Evolutionary conservation across 2,113 vertebrate species (phyloP).

Genomic region (Ochotona curzoniae): DNA sequence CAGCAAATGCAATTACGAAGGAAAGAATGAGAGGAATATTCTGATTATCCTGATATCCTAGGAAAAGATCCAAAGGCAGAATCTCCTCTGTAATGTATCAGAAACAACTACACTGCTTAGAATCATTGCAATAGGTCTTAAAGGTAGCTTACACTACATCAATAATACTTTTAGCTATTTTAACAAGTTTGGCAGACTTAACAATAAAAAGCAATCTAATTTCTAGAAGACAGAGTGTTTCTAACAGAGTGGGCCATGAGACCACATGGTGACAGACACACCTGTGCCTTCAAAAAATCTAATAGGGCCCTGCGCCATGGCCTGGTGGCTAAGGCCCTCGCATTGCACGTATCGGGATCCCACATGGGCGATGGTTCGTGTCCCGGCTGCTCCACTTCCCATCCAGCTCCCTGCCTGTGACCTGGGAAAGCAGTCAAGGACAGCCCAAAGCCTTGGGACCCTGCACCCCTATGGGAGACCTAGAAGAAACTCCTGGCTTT

Average conservation of each 20-base stretch:
- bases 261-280: neutral
- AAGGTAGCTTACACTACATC: neutral
- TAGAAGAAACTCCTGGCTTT: no score
- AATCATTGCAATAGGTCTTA: neutral
- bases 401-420: no score
- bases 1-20: neutral
- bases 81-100: neutral
- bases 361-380: no score
- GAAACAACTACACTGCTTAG: neutral
- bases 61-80: conserved; percentile 29
- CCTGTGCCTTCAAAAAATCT: neutral
- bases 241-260: neutral
- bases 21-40: neutral
- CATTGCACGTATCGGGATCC: no score
- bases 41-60: neutral
- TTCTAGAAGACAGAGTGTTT: neutral
- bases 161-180: neutral
- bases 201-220: neutral
- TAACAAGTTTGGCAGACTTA: neutral
- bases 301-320: no score
- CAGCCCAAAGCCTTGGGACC: no score
- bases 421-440: no score
- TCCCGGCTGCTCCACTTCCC: no score
- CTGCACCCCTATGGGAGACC: no score
- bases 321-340: no score